Conservation (phyloP, 2,113 vertebrate species). For the Lasiurus cinereus region DNA sequence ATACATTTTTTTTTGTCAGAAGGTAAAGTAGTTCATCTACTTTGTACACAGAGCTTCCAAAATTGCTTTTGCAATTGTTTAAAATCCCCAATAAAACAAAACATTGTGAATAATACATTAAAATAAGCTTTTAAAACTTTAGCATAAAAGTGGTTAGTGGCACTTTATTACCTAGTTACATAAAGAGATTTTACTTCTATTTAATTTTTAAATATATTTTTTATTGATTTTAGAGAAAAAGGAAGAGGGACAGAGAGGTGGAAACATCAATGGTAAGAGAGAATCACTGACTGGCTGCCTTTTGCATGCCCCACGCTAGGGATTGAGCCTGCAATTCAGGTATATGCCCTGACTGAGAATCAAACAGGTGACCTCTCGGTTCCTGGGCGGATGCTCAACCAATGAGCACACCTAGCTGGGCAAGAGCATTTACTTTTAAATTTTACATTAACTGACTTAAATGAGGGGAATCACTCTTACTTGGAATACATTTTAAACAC, state of each 20-base stretch:
- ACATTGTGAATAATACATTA: slow-evolving; percentile 53
- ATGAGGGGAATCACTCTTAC: neutral
- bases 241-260: no score
- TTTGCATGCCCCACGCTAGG: no score
- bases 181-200: neutral
- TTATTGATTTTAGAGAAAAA: no score
- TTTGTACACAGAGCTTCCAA: neutral
- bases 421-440: slow-evolving; percentile 9
- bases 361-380: no score
- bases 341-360: no score
- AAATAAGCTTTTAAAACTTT: slow-evolving; percentile 24
- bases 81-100: slow-evolving; percentile 27
- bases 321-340: no score
- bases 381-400: no score
- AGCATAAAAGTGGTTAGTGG: neutral
- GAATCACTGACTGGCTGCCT: no score
- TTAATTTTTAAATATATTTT: no score
- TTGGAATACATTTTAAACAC: neutral
- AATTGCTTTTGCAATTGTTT: neutral
- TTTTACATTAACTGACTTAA: slow-evolving; percentile 23
- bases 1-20: neutral
- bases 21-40: neutral
- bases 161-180: neutral
- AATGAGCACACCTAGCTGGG: no score
- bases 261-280: no score